Base-by-base conservation (phyloP, 2,888 invertebrate species). In the Patella caerulea region DNA sequence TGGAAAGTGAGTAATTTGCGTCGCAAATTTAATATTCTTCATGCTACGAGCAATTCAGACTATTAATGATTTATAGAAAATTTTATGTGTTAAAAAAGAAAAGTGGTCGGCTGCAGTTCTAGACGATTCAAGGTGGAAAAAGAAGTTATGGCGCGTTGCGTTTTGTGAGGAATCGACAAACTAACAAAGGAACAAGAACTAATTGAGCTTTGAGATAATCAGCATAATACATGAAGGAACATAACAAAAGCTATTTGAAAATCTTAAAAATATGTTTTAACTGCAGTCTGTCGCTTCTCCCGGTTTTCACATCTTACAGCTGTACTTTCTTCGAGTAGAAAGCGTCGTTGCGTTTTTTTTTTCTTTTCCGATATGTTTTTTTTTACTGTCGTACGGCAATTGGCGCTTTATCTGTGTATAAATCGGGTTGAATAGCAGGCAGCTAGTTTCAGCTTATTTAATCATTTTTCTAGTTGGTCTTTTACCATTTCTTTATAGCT, bases 371-470 rank as follows among this genome's bases (percentile, higher is more conserved):
- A 19, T 65, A 19, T 65, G 65, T 65, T 65, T 65, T 65, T 45
- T 65, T 65, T 24, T 24, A 65, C 65, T 65, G 19, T 65, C 65
- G 24, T 24, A 65, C 65, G 65, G 65, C 65, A 65, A 65, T 65
- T 65, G 65, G 24, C 65, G 19, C 65, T 65, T 65, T 65, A 65
- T 65, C 65, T 65, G 24, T 24, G 65, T 24, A 65, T 65, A 24
- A 65, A 65, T 65, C 65, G 65, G 65, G 19, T 65, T 65, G 65
- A 65, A 65, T 65, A 65, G 65, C 19, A 65, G 65, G 24, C 65
- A 65, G 65, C 19, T 65, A 65, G 45, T 65, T 24, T 65, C 65
- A 24, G 65, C 24, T 24, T 65, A 24, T 24, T 65, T 65, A 65
- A 65, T 65, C 65, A 65, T 24, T 65, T 65, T 45, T 45, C 45